These are phyloP conservation scores for Sesia bembeciformis DNA, from an alignment of 2,888 invertebrate genomes.

Conservation along the genomic window DNA sequence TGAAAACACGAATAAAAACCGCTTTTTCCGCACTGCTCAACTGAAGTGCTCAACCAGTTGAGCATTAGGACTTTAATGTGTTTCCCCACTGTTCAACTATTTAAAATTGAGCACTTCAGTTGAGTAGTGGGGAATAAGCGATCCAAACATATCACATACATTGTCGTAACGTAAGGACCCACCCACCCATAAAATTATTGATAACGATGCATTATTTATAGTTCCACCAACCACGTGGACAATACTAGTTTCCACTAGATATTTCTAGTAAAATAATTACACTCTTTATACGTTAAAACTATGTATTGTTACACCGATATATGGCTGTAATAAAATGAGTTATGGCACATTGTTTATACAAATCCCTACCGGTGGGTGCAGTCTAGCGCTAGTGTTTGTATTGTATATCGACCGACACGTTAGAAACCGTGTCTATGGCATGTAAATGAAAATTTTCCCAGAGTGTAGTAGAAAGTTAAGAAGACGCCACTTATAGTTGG, in stretches of 20 bases:
- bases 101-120: too few species aligned
- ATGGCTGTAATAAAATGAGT: constrained; percentile 2
- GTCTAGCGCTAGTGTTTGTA: background rate
- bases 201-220: too few species aligned
- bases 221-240: too few species aligned
- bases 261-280: background rate
- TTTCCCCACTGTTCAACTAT: too few species aligned
- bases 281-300: background rate
- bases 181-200: too few species aligned
- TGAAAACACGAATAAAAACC: too few species aligned
- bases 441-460: background rate
- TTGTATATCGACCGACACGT: background rate
- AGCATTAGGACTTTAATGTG: too few species aligned
- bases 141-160: too few species aligned
- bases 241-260: constrained; percentile 12
- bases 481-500: background rate
- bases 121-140: too few species aligned
- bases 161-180: too few species aligned
- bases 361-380: background rate
- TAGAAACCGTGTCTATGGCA: background rate
- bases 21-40: too few species aligned
- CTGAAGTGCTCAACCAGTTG: too few species aligned
- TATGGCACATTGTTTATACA: constrained; percentile 1
- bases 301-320: background rate
- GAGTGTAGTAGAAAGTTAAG: background rate